Conservation (phyloP, 2,113 vertebrate species). For the Phylloscopus trochiloides region DNA sequence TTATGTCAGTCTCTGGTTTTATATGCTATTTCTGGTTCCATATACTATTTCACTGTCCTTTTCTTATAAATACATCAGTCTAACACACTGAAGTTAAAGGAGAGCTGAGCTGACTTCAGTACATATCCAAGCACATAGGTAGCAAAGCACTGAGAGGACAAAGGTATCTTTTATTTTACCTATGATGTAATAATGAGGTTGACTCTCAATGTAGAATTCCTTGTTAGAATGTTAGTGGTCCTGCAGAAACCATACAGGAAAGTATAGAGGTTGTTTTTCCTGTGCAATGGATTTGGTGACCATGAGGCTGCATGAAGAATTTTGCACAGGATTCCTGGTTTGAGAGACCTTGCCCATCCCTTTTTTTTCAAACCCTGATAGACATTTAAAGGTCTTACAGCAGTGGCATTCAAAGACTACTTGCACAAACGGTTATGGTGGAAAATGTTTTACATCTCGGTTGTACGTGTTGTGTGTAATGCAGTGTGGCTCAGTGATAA, state of each 20-base stretch:
- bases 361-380: neutral
- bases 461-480: neutral
- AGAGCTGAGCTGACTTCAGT: neutral
- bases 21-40: neutral
- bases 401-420: neutral
- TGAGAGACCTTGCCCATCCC: neutral
- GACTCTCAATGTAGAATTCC: neutral
- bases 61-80: neutral
- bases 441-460: accelerated
- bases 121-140: accelerated
- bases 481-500: neutral
- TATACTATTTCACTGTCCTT: neutral
- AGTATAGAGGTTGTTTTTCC: neutral
- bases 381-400: neutral
- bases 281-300: neutral
- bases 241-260: neutral
- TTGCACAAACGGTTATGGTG: neutral
- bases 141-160: neutral
- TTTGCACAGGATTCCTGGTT: neutral
- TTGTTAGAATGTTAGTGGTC: neutral
- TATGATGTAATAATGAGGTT: neutral
- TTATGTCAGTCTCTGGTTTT: neutral
- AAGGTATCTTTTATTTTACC: neutral
- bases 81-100: neutral
- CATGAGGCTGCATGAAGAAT: neutral